Percentiles rank a stretch among this genome's conserved stretches.
Conservation (phyloP, 2,888 invertebrate species). For the Drosophila tripunctata region DNA sequence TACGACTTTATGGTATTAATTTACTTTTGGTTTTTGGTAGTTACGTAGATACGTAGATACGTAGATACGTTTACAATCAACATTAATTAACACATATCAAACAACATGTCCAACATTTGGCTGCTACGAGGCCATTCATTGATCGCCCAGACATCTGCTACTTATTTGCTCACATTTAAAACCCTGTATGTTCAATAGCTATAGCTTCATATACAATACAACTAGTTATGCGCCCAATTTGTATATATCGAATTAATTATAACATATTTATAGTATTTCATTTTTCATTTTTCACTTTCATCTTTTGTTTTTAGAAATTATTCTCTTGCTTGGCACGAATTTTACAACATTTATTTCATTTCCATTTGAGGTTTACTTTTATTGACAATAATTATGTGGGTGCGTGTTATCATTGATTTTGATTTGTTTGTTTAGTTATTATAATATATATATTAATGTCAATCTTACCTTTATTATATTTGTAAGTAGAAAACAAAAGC, state of each 20-base stretch:
- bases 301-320: slow-evolving; percentile 14
- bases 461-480: slow-evolving; percentile 27
- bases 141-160: slow-evolving; percentile 46
- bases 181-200: slow-evolving; percentile 79
- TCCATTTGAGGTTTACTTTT: slow-evolving; percentile 37
- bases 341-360: slow-evolving; percentile 59
- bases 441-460: neutral
- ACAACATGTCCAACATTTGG: slow-evolving; percentile 51
- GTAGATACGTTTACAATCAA: slow-evolving; percentile 49
- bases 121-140: slow-evolving; percentile 35
- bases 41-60: slow-evolving; percentile 28
- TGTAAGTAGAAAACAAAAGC: slow-evolving; percentile 39
- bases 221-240: slow-evolving; percentile 44
- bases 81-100: slow-evolving; percentile 44
- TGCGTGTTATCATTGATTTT: slow-evolving; percentile 64
- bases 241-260: slow-evolving; percentile 20
- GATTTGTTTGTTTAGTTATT: slow-evolving; percentile 41
- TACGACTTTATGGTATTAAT: slow-evolving; percentile 14
- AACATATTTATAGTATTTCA: slow-evolving; percentile 21
- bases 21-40: neutral
- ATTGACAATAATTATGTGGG: slow-evolving; percentile 63
- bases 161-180: slow-evolving; percentile 78
- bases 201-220: slow-evolving; percentile 66
- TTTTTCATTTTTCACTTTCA: slow-evolving; percentile 11
- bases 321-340: slow-evolving; percentile 53